Base-by-base conservation (phyloP, 30 jellyfish, hydroid and myxozoan species). In the Rhopilema esculentum region DNA sequence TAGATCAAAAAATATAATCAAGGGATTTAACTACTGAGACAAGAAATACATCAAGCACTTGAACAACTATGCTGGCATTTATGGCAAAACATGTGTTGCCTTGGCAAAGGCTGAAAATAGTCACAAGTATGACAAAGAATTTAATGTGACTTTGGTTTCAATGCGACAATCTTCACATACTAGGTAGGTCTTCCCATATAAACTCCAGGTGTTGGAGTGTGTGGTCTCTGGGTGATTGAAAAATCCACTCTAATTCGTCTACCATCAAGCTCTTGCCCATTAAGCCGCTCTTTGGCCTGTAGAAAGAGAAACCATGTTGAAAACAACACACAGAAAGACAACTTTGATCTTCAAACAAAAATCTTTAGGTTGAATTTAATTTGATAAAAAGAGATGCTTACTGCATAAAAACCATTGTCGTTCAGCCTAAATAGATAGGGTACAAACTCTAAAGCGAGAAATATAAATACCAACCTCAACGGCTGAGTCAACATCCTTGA, bases 141-240 rank as follows among this genome's bases (percentile, higher is more conserved):
- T n/a, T n/a, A n/a, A 40, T 6, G 57, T 40, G 12, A 40, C 12
- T 40, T 40, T 40, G 12, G 57, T 40, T 40, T 40, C 12, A 40
- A 6, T 40, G 12, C 12, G 57, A 67, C 23, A 67, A 1, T 1
- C 1, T 26, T 15, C 49, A 76, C 93, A 76, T 85, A 94, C 99
- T 94, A 76, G 48, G 99, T 61, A 53, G 98, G 98, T 90, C 95
- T 89, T 84, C 99, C 99, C 99, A 97, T 97, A 83, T 97, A 97
- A 18, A 97, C 99, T 50, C 99, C 99, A 83, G 99, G 99, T 2
- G 99, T 97, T 19, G 99, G 99, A 4, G 99, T 92, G 78, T 97
- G 99, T 21, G 99, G 97, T 18, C 99, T 95, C 70, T 97, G 98
- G 18, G 99, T 97, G 83, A 97, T 94, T 21, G 99, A 97, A 66